Conservation (phyloP, 2,113 vertebrate species). For the Catagonus wagneri region DNA sequence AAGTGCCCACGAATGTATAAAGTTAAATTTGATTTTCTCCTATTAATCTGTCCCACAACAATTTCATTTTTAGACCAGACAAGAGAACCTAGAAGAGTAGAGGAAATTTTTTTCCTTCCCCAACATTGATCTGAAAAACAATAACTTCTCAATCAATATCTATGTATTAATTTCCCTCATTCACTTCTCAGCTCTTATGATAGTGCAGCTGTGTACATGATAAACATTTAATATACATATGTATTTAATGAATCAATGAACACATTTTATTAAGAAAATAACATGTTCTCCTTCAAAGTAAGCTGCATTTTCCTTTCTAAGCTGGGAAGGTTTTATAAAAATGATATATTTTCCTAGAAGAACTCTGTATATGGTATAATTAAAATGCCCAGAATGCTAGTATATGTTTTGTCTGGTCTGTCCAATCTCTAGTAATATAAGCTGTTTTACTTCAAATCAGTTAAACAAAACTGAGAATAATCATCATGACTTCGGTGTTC, state of each 20-base stretch:
- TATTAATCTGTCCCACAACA: neutral
- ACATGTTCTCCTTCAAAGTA: neutral
- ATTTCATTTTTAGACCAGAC: neutral
- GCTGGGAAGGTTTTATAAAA: neutral
- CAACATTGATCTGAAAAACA: neutral
- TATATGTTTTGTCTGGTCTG: neutral
- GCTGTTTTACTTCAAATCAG: neutral
- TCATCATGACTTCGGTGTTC: neutral
- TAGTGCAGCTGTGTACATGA: neutral
- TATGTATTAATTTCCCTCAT: neutral
- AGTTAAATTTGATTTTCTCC: neutral
- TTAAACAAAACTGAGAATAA: neutral
- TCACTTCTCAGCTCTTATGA: neutral
- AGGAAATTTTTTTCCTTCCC: neutral
- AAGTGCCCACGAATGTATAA: neutral
- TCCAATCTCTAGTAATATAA: conserved; percentile 2
- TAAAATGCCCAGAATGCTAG: neutral
- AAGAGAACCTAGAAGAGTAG: neutral
- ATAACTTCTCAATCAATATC: neutral
- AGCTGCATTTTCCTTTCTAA: neutral
- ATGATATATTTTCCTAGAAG: neutral
- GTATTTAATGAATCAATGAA: neutral
- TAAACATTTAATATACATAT: neutral
- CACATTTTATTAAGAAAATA: neutral
- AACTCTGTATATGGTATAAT: neutral